Evolutionary conservation across 2,113 vertebrate species (phyloP), one percentile per base, ranked within the genome.

Genomic region (Penelope pileata): DNA sequence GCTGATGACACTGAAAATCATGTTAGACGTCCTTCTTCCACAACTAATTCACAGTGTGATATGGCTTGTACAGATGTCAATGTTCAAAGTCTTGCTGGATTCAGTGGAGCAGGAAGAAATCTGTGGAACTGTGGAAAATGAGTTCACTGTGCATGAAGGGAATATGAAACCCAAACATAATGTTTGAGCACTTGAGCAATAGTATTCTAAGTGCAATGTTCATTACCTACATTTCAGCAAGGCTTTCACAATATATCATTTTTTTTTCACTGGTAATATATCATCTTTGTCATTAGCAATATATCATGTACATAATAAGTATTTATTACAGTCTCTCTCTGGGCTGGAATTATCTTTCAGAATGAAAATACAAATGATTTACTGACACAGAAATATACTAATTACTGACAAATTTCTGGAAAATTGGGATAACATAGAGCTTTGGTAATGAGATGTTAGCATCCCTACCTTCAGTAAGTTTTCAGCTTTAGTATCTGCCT

Each of bases 391-490:
- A 83, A 92, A 66, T 45, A 62, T 47, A 77, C 70, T 90, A 94
- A 95, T 94, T 96, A 83, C 54, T 70, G 40, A 83, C 42, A 94
- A 93, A 76, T 34, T 68, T 59, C 63, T 91, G 59, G 63, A 90
- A 95, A 83, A 83, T 9, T 59, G 3, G 69, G 70, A 80, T 94
- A 93, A 77, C 34, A 16, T 10, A 69, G 54, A 70, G 50, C 26
- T 50, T 60, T 97, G 68, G 17, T 47, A 86, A n/a, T 68, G 43
- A 74, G 23, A 63, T 59, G 19, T 85, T 74, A 63, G 3, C 26
- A 47, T 67, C 19, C 18, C 29, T 90, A 12, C 24, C 26, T 90
- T 30, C 4, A 69, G 70, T 83, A 94, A 70, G 59, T 91, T 86
- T 90, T 62, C 67, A 77, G 16, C 5, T 15, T 74, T 80, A 40